These are phyloP conservation scores for Marmota monax DNA, from an alignment of 2,113 vertebrate genomes.

Conservation along the genomic window DNA sequence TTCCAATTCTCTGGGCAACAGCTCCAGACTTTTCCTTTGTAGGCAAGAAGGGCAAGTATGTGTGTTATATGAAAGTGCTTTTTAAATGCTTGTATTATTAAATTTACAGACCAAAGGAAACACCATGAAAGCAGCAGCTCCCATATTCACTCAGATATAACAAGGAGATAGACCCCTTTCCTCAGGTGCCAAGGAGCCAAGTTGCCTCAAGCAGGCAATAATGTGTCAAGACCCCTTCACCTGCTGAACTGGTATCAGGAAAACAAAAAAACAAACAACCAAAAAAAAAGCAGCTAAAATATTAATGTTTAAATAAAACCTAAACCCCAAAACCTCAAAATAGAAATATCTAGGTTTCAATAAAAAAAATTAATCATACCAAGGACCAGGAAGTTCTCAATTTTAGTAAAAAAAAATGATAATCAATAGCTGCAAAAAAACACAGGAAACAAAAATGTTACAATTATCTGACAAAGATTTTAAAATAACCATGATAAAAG, in stretches of 20 bases:
- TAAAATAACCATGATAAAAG: neutral
- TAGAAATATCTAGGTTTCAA: neutral
- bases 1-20: constrained; percentile 71
- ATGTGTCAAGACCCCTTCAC: neutral
- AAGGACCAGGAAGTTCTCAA: neutral
- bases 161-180: neutral
- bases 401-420: neutral
- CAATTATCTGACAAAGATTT: neutral
- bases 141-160: neutral
- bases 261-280: neutral
- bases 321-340: neutral
- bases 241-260: neutral
- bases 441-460: neutral
- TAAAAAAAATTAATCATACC: neutral
- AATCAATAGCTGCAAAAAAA: neutral
- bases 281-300: neutral
- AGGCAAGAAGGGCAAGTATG: neutral
- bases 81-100: neutral
- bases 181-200: neutral
- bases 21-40: constrained; percentile 56
- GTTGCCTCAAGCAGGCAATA: neutral
- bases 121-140: neutral
- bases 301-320: neutral
- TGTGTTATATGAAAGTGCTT: neutral
- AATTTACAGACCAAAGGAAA: neutral